Base-by-base conservation (phyloP, 2,888 invertebrate genomes). In the Eumerus sabulonum region DNA sequence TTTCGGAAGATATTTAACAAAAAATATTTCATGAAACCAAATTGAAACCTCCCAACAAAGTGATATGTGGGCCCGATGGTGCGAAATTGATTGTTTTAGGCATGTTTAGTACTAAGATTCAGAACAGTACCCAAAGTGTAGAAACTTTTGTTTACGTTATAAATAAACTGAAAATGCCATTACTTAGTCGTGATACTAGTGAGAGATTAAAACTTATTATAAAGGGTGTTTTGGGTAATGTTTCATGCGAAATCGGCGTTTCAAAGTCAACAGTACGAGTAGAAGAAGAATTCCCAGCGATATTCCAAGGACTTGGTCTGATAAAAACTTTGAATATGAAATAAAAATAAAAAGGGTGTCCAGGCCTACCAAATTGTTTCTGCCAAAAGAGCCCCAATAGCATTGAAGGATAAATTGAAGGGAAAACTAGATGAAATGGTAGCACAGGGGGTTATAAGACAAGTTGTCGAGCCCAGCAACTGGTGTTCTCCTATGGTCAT, bases 401-500 rank as follows among this genome's bases (percentile, higher is more conserved):
- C 48, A 9, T 9, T 44, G 14, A 44, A 44, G 14, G 44, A 44
- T 14, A 13, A n/a, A 44, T 9, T 44, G 14, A 44, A 44, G 13
- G 44, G 14, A 44, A 57, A 57, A 45, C 44, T 56, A 1, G 56
- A 56, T 27, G 56, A 56, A 56, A 56, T 56, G 27, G 27, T 56
- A 9, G 13, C 9, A 19, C 14, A 13, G 9, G 27, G 27, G 1
- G 56, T 56, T 4, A 56, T 56, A 44, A 56, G 19, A 19, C 12
- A 36, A 35, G 66, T 56, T 47, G 54, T 40, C 16, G 64, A 44
- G 42, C 64, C 54, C n/a, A 36, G 45, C n/a, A 19, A 45, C 16
- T 64, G 44, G 42, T 67, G 67, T 35, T 19, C 67, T 1, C 67
- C 67, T 0, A 16, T 67, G 36, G 47, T 48, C n/a, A 57, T 50